Evolutionary conservation across 2,113 vertebrate species (phyloP), one percentile per base, ranked within the genome.

Genomic region (Oreocharis arfaki): DNA sequence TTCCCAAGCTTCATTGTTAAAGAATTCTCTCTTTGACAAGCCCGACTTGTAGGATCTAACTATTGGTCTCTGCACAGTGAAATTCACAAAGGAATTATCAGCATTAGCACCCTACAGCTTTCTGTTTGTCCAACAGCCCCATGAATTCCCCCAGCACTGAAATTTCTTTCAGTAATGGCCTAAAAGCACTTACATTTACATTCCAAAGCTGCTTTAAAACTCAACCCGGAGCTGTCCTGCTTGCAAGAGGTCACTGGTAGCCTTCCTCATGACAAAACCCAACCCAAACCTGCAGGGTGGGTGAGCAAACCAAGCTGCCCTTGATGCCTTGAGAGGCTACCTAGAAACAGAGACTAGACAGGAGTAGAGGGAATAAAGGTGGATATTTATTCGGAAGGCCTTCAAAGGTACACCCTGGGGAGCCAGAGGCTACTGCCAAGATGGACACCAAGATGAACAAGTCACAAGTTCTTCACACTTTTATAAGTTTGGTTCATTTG

Each of bases 241-340:
- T 50, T 74, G 22, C 11, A 86, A 60, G 12, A 60, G 10, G 30
- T 17, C 28, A 32, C 46, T 52, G 26, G 13, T 30, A 61, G 33
- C 37, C 42, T 52, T 17, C 16, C 30, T 75, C 39, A 73, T 22
- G 46, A 46, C 30, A 73, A 73, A 60, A 63, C 8, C 14, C 23
- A 39, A 2, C 37, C 8, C 59, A 60, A 61, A 39, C 5, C 18
- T 26, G 17, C 0, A 1, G 16, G 28, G 21, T 8, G 4, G 3
- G 5, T 16, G 10, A 9, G 19, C 70, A 71, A 76, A 46, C 7
- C 28, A 41, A 80, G 30, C 13, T 81, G 10, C 9, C 9, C n/a
- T n/a, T n/a, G n/a, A n/a, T n/a, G n/a, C n/a, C n/a, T n/a, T n/a
- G n/a, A n/a, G n/a, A n/a, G n/a, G n/a, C n/a, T n/a, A n/a, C n/a